These are phyloP conservation scores for Cuculus canorus DNA, from an alignment of 2,797 vertebrate species.

Conservation along the genomic window DNA sequence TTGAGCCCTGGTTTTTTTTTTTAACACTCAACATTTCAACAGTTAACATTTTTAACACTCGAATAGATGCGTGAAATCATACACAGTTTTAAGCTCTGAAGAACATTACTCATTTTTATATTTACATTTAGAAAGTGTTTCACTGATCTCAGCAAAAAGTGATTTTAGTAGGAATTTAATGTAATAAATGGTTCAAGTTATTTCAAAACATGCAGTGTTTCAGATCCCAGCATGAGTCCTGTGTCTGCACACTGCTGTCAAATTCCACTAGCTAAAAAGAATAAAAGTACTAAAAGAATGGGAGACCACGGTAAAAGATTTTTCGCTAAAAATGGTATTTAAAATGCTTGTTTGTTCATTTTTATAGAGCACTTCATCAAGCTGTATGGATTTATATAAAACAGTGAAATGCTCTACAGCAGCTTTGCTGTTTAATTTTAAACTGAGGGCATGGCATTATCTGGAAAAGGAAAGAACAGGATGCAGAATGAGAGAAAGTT, in stretches of 20 bases:
- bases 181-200: neutral
- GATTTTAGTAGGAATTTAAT: neutral
- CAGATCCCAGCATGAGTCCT: neutral
- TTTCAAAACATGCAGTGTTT: neutral
- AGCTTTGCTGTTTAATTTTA: constrained; percentile 6
- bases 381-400: neutral
- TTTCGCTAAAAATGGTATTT: neutral
- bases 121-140: neutral
- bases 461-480: neutral
- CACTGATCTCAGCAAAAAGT: neutral
- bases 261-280: neutral
- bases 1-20: neutral
- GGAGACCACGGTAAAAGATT: neutral
- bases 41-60: neutral
- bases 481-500: neutral
- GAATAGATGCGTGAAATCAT: neutral
- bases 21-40: neutral
- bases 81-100: neutral
- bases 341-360: neutral
- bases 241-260: neutral
- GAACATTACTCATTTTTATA: neutral
- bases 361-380: neutral
- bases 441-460: neutral
- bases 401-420: neutral
- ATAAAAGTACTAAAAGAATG: neutral